Percentiles rank a stretch among this genome's conserved stretches.
phyloP scores from a whole-genome alignment of 2,888 invertebrate species.

The Microplitis deprimator region DNA sequence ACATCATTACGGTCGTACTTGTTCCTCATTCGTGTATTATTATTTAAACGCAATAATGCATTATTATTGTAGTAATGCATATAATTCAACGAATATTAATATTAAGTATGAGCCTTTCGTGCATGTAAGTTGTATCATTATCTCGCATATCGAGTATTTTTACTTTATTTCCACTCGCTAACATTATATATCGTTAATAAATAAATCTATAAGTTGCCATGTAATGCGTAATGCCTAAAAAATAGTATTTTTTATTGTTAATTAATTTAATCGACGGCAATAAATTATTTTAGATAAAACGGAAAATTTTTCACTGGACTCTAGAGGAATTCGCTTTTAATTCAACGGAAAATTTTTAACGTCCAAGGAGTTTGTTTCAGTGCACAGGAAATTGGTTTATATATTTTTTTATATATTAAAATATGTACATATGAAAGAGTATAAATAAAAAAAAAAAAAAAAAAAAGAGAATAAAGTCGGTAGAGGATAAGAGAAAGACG shows the following conservation, averaged over 20 bases:
- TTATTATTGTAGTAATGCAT: background rate
- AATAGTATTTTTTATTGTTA: too few species aligned
- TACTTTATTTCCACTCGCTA: background rate
- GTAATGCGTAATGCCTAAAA: too few species aligned
- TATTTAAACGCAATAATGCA: background rate
- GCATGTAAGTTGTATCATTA: constrained; percentile 1
- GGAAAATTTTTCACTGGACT: too few species aligned
- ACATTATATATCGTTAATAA: background rate
- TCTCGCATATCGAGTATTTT: background rate
- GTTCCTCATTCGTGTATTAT: background rate
- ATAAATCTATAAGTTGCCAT: background rate
- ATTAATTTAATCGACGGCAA: too few species aligned
- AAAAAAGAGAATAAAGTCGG: constrained; percentile 29
- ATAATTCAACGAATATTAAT: background rate
- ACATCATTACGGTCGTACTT: background rate
- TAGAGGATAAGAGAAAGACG: constrained; percentile 34
- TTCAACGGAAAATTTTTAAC: too few species aligned
- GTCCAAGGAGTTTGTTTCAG: too few species aligned
- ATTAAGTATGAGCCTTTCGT: background rate
- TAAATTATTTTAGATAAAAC: too few species aligned
- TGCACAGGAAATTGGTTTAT: too few species aligned
- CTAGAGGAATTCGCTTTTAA: too few species aligned
- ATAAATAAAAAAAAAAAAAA: constrained; percentile 33
- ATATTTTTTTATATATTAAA: too few species aligned
- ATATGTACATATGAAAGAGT: constrained; percentile 8